phyloP scores from a whole-genome alignment of 2,888 invertebrate species.

The Campoplex nolae region DNA sequence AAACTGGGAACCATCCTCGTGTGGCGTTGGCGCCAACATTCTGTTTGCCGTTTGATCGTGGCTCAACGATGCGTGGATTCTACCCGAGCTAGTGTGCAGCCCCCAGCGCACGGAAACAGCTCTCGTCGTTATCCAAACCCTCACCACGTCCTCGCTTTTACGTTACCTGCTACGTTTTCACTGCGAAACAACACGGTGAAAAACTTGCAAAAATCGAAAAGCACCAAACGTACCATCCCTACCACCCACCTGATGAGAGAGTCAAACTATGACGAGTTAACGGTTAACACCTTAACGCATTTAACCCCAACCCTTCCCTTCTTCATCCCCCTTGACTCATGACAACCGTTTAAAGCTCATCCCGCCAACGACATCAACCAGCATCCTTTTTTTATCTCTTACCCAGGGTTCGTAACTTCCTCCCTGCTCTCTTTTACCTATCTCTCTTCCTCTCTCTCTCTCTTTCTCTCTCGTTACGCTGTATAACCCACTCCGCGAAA shows the following conservation, averaged over 20 bases:
- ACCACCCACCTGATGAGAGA: conserved; percentile 31
- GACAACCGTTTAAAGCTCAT: conserved; percentile 32
- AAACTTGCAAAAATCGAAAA: conserved; percentile 19
- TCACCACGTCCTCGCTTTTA: conserved; percentile 23
- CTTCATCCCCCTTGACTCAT: conserved; percentile 3
- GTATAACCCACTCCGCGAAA: conserved; percentile 61
- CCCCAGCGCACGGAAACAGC: conserved; percentile 18
- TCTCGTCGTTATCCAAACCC: conserved; percentile 7
- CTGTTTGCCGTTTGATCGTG: conserved; percentile 80
- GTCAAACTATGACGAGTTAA: conserved; percentile 69
- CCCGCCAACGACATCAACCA: conserved; percentile 25
- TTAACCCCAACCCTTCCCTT: conserved; percentile 64
- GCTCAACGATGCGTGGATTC: conserved; percentile 77
- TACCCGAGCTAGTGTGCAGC: conserved; percentile 52
- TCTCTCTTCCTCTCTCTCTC: no score
- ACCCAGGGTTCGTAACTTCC: not conserved
- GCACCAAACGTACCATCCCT: conserved; percentile 30
- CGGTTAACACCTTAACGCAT: conserved; percentile 77
- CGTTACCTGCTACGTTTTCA: conserved; percentile 38
- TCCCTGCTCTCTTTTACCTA: not conserved
- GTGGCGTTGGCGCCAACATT: conserved; percentile 75
- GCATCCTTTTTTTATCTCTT: conserved; percentile 31
- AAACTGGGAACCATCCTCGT: conserved; percentile 62
- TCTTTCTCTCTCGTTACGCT: conserved; percentile 30
- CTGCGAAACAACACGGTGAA: conserved; percentile 36